Evolutionary conservation across 2,888 invertebrate species (phyloP).

Genomic region (Eupithecia exiguata): DNA sequence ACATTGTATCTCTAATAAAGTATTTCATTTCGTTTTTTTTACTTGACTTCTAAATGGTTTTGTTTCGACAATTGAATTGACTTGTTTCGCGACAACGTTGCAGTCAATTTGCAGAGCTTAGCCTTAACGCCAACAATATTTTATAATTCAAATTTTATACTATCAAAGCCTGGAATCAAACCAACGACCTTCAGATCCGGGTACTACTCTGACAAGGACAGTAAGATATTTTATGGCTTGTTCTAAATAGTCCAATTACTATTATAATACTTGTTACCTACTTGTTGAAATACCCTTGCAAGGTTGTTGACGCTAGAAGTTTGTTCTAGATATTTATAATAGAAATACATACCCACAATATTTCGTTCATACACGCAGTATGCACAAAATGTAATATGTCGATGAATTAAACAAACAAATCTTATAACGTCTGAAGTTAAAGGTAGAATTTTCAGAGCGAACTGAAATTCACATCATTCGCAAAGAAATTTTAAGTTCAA

Average conservation of each 20-base stretch:
- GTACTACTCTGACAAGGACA: slow-evolving; percentile 10
- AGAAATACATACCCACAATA: not conserved
- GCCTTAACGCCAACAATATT: too few relatives aligned
- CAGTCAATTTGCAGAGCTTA: too few relatives aligned
- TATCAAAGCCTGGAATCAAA: not conserved
- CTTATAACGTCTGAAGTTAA: too few relatives aligned
- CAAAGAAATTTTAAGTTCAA: too few relatives aligned
- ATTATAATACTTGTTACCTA: slow-evolving; percentile 23
- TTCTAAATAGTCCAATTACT: slow-evolving; percentile 36
- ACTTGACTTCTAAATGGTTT: too few relatives aligned
- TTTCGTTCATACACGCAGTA: not conserved
- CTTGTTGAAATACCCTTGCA: slow-evolving; percentile 43
- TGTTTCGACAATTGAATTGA: too few relatives aligned
- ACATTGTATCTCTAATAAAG: too few relatives aligned
- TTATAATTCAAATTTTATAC: not conserved
- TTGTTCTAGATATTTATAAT: not conserved
- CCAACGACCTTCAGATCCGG: slow-evolving; percentile 13
- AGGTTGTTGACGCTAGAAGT: slow-evolving; percentile 41
- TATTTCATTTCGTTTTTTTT: too few relatives aligned
- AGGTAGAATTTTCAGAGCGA: too few relatives aligned
- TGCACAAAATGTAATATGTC: not conserved
- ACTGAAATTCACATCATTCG: too few relatives aligned
- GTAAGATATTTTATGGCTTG: slow-evolving; percentile 29
- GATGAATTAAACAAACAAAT: too few relatives aligned
- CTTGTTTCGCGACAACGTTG: too few relatives aligned